Conservation (phyloP, 1,140 invertebrate genomes). For the Heliconius nattereri region DNA sequence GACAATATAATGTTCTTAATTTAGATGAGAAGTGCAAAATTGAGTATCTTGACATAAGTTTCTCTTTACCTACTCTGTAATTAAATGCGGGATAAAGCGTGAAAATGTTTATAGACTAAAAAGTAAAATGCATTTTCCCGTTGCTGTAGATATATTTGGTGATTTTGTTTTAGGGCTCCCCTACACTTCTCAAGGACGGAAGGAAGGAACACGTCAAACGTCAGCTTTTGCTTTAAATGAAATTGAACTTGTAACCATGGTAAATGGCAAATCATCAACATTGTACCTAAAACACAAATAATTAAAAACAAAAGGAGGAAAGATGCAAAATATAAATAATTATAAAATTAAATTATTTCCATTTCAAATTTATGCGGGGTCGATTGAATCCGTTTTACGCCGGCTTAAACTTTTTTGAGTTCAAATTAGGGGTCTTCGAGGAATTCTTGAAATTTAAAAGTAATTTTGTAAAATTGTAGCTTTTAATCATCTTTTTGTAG, state of each 20-base stretch:
- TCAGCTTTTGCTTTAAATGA: too few species aligned
- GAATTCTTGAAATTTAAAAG: not conserved
- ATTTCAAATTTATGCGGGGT: not conserved
- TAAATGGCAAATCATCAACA: too few species aligned
- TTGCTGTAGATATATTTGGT: too few species aligned
- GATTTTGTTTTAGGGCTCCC: too few species aligned
- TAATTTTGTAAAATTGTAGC: too few species aligned
- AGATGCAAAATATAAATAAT: slow-evolving; percentile 2
- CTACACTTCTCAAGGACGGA: too few species aligned
- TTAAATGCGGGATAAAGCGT: not conserved
- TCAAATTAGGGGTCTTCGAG: not conserved
- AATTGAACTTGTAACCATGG: too few species aligned
- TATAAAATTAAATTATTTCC: not conserved
- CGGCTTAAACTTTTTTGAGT: not conserved
- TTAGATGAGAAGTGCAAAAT: not conserved
- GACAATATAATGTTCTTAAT: not conserved
- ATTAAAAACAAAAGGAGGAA: not conserved
- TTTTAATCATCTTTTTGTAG: too few species aligned
- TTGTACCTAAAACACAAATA: too few species aligned
- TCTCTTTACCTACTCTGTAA: not conserved
- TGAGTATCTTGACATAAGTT: not conserved
- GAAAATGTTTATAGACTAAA: not conserved
- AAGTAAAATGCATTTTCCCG: too few species aligned
- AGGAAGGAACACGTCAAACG: too few species aligned
- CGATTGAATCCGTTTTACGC: slow-evolving; percentile 9